phyloP scores from a whole-genome alignment of 2,888 invertebrate species.

The Lepidochitona cinerea region DNA sequence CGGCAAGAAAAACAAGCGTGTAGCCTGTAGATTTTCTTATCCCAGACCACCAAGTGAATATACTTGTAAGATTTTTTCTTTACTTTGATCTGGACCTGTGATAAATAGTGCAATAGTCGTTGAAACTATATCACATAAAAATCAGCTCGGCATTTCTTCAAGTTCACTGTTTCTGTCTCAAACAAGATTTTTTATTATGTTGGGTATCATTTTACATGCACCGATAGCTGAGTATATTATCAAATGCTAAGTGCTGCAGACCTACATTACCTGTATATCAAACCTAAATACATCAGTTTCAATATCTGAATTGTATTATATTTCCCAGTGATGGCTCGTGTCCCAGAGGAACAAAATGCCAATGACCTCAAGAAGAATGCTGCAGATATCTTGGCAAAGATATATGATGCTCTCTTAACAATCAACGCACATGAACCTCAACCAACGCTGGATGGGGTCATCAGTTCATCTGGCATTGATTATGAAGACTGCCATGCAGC shows the following conservation, averaged over 20 bases:
- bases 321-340: neutral
- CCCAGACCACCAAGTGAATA: slow-evolving; percentile 16
- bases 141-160: too few relatives aligned
- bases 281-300: too few relatives aligned
- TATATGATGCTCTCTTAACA: neutral
- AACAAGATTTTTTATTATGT: too few relatives aligned
- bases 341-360: neutral
- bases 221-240: too few relatives aligned
- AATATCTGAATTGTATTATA: neutral
- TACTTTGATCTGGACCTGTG: neutral
- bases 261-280: too few relatives aligned
- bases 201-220: too few relatives aligned
- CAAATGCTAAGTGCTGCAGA: too few relatives aligned
- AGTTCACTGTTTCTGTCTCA: too few relatives aligned
- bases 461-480: neutral
- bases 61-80: neutral
- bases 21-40: slow-evolving; percentile 19
- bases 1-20: slow-evolving; percentile 20
- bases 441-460: neutral
- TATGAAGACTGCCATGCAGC: too few relatives aligned
- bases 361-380: neutral
- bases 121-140: too few relatives aligned
- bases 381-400: neutral
- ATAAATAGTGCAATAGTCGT: too few relatives aligned
- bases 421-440: neutral